Evolutionary conservation across 1,140 invertebrate species (phyloP).

Genomic region (Colletes gigas): DNA sequence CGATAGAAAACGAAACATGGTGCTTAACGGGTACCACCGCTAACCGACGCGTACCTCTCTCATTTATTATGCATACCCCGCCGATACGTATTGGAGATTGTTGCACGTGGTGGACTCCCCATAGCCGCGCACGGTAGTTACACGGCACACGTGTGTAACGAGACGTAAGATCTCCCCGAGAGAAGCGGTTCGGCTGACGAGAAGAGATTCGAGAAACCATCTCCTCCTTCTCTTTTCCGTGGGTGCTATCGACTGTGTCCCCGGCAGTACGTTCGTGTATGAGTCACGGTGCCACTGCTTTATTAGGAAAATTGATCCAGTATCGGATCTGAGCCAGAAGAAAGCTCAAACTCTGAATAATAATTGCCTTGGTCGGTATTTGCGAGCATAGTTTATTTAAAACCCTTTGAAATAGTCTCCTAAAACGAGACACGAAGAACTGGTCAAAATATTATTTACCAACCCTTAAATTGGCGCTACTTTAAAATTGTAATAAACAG

Average conservation of each 20-base stretch:
- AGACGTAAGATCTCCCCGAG: conserved; percentile 65
- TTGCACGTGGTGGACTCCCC: conserved; percentile 63
- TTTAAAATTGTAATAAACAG: too few relatives aligned
- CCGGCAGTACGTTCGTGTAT: conserved; percentile 9
- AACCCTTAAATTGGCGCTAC: too few relatives aligned
- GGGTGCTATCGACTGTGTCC: conserved; percentile 32
- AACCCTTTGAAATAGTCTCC: background rate
- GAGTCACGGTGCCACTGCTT: background rate
- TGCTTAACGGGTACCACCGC: conserved; percentile 59
- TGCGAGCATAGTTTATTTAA: background rate
- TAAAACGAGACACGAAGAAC: too few relatives aligned
- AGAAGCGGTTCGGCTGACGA: conserved; percentile 42
- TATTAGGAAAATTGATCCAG: background rate
- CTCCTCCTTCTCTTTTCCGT: conserved; percentile 32
- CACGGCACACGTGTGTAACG: conserved; percentile 70
- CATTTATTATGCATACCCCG: conserved; percentile 74
- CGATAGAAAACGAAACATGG: conserved; percentile 66
- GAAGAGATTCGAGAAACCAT: conserved; percentile 39
- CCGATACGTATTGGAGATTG: conserved; percentile 73
- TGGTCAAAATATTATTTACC: too few relatives aligned
- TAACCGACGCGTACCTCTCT: conserved; percentile 53
- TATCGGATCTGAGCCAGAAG: background rate
- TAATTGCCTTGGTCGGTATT: background rate
- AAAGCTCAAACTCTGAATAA: background rate
- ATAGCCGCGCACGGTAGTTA: conserved; percentile 57